These are phyloP conservation scores for Hipposideros larvatus DNA, from an alignment of 2,797 vertebrate genomes.

Conservation along the genomic window DNA sequence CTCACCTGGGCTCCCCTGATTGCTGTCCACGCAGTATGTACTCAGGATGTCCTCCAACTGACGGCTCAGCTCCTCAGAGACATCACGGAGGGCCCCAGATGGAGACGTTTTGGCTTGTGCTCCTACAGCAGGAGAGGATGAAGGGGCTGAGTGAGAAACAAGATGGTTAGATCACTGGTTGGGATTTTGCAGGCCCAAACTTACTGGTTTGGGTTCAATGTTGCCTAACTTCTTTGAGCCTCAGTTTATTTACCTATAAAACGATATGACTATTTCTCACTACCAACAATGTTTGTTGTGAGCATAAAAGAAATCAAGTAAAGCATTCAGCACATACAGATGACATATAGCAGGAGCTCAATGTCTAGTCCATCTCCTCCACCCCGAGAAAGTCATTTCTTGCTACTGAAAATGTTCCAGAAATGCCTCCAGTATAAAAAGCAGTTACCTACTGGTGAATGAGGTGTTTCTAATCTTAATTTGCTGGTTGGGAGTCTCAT, in stretches of 20 bases:
- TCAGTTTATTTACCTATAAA: conserved; percentile 34
- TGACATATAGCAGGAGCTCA: neutral
- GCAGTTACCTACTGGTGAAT: neutral
- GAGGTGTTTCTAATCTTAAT: neutral
- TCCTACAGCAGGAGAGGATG: conserved; percentile 31
- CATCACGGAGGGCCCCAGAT: conserved; percentile 87
- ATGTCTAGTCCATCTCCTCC: neutral
- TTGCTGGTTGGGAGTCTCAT: neutral
- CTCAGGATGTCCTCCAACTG: conserved; percentile 98
- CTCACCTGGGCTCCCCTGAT: conserved; percentile 87
- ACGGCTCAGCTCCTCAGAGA: conserved; percentile 96
- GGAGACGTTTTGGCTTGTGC: conserved; percentile 80
- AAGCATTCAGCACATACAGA: neutral
- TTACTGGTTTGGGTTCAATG: neutral
- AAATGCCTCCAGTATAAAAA: conserved; percentile 24
- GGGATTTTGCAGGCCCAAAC: neutral
- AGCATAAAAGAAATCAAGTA: neutral
- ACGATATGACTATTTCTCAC: neutral
- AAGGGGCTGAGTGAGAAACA: neutral
- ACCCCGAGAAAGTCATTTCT: neutral
- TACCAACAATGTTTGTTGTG: neutral
- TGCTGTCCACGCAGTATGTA: conserved; percentile 94
- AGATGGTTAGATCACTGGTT: neutral
- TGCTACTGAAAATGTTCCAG: neutral
- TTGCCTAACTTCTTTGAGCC: neutral